Evolutionary conservation across 2,888 invertebrate species (phyloP).

Genomic region (Agrotis puta): DNA sequence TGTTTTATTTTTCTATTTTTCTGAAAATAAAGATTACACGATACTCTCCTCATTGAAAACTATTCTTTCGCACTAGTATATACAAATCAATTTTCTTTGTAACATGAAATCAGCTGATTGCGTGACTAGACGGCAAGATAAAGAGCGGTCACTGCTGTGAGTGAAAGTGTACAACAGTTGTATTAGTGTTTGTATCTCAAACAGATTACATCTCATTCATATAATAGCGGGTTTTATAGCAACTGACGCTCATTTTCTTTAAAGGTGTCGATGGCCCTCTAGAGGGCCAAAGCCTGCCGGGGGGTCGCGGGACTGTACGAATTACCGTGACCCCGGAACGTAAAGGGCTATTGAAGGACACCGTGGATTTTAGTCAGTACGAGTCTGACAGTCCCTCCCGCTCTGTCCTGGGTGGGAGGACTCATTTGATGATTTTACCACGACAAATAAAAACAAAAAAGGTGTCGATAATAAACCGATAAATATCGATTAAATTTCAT

Average conservation of each 20-base stretch:
- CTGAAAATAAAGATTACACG: background rate
- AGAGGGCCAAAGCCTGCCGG: no score
- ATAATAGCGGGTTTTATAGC: background rate
- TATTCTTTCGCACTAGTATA: accelerated
- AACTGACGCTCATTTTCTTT: constrained; percentile 3
- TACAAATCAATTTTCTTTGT: constrained; percentile 25
- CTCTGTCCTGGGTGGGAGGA: no score
- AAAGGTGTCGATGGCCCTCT: background rate
- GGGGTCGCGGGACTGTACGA: no score
- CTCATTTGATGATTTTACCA: no score
- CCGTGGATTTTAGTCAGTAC: no score
- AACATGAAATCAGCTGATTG: constrained; percentile 60
- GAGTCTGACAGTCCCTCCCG: no score
- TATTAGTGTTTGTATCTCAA: constrained; percentile 46
- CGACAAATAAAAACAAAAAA: no score
- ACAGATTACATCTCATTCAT: constrained; percentile 51
- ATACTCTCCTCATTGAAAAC: background rate
- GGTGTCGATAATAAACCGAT: no score
- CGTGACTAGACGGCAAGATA: constrained; percentile 70
- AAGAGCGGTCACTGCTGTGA: constrained; percentile 60
- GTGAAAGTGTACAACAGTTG: constrained; percentile 72
- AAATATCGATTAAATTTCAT: background rate
- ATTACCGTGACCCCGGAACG: no score
- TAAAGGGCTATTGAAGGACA: no score
- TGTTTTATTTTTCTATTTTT: constrained; percentile 15